phyloP scores from a whole-genome alignment of 2,113 vertebrate genomes.

The Donacobius atricapilla region DNA sequence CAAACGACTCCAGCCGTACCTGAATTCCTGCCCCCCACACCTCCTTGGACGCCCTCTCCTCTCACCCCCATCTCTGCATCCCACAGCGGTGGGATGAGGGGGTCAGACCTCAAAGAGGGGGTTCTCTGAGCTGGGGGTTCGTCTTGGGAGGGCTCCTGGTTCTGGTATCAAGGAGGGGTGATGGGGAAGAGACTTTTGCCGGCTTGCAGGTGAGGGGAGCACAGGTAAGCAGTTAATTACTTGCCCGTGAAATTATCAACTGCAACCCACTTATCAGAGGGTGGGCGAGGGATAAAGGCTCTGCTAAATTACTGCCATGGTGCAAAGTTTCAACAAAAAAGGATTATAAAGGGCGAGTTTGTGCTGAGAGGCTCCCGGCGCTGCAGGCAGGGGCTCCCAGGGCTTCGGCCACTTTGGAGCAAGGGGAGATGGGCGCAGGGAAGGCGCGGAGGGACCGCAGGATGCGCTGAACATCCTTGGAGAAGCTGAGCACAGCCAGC shows the following conservation, averaged over 20 bases:
- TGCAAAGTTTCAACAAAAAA: neutral
- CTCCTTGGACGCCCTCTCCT: neutral
- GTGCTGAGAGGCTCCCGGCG: accelerated
- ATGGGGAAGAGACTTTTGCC: neutral
- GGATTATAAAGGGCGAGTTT: neutral
- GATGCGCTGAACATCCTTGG: neutral
- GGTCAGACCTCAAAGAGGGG: neutral
- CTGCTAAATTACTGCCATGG: neutral
- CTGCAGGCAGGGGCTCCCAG: neutral
- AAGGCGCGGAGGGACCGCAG: neutral
- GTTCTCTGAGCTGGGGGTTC: neutral
- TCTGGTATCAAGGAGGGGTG: neutral
- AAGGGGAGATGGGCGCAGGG: accelerated
- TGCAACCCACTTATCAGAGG: neutral
- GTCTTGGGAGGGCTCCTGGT: neutral
- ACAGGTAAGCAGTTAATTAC: neutral
- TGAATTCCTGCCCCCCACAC: neutral
- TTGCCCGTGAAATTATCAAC: neutral
- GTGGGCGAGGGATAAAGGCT: neutral
- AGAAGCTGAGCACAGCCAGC: neutral
- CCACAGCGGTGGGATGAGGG: neutral
- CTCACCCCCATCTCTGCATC: neutral
- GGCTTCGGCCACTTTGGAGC: accelerated
- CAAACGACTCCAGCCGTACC: neutral
- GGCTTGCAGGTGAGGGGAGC: neutral